These are phyloP conservation scores for Nemapogon koenigi DNA, from an alignment of 2,888 invertebrate species.

Conservation along the genomic window DNA sequence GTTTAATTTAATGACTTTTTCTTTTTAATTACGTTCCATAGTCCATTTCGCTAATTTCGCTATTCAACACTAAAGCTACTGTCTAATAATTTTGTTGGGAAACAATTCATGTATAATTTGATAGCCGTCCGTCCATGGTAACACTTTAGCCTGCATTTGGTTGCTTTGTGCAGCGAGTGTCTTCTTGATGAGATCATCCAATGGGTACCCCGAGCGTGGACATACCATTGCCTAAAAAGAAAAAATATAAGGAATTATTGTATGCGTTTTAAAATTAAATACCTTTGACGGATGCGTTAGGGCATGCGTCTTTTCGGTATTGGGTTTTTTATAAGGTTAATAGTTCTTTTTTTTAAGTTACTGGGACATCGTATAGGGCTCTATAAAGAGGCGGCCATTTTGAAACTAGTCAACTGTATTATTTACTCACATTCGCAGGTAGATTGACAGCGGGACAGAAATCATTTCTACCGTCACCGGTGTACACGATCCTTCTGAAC, in stretches of 20 bases:
- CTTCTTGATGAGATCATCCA: constrained; percentile 39
- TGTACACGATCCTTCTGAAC: constrained; percentile 28
- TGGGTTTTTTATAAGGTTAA: too few species aligned
- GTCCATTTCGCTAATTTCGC: not conserved
- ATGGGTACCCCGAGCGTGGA: constrained; percentile 41
- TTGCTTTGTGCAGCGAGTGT: constrained; percentile 27
- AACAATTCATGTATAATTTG: constrained; percentile 34
- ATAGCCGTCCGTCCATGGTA: constrained; percentile 40
- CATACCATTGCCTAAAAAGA: constrained; percentile 38
- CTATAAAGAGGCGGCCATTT: too few species aligned
- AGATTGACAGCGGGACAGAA: constrained; percentile 40
- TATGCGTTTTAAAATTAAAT: too few species aligned
- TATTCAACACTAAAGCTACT: not conserved
- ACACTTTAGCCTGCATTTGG: constrained; percentile 33
- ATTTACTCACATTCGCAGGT: constrained; percentile 31
- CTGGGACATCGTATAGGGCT: too few species aligned
- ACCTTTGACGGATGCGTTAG: too few species aligned
- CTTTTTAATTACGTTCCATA: too few species aligned
- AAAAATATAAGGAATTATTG: not conserved
- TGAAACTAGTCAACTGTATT: too few species aligned
- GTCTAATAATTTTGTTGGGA: constrained; percentile 24
- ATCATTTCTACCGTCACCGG: constrained; percentile 49
- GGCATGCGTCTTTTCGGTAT: too few species aligned
- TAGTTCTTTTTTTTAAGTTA: too few species aligned
- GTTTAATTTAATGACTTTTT: too few species aligned